Evolutionary conservation across 1,140 invertebrate genomes (phyloP).

Genomic region (Caenorhabditis latens): DNA sequence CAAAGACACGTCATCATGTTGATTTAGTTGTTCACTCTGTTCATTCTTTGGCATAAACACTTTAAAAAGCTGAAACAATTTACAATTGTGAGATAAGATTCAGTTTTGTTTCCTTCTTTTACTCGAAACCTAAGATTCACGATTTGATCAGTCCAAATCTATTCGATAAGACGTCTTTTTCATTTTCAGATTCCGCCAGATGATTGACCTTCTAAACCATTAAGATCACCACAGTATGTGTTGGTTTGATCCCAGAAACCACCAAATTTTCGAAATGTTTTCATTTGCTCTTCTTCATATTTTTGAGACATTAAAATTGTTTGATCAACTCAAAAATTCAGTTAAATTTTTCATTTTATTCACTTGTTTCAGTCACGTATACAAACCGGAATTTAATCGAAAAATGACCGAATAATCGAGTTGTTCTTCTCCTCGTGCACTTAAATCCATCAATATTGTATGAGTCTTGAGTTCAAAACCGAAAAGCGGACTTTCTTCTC

Average conservation of each 20-base stretch:
- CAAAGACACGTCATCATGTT: conserved; percentile 33
- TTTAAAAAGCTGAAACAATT: too few relatives aligned
- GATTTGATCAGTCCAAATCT: too few relatives aligned
- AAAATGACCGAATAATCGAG: conserved; percentile 34
- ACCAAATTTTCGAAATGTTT: too few relatives aligned
- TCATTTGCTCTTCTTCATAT: too few relatives aligned
- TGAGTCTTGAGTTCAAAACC: neutral
- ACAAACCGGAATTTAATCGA: conserved; percentile 30
- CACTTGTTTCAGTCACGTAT: neutral
- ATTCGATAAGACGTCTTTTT: too few relatives aligned
- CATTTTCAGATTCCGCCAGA: too few relatives aligned
- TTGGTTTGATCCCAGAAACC: too few relatives aligned
- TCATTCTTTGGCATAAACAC: conserved; percentile 10
- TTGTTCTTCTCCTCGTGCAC: conserved; percentile 11
- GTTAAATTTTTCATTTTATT: conserved; percentile 5
- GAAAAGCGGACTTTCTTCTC: neutral
- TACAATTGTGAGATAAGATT: too few relatives aligned
- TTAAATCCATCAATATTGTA: conserved; percentile 44
- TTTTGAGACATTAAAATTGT: neutral
- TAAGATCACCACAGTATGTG: too few relatives aligned
- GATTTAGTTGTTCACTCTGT: conserved; percentile 49
- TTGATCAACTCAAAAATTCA: conserved; percentile 32
- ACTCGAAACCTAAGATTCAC: too few relatives aligned
- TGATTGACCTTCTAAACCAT: too few relatives aligned
- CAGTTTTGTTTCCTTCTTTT: too few relatives aligned